These are phyloP conservation scores for Mesopsocus fuscifrons DNA, from an alignment of 2,888 invertebrate genomes.

Conservation along the genomic window DNA sequence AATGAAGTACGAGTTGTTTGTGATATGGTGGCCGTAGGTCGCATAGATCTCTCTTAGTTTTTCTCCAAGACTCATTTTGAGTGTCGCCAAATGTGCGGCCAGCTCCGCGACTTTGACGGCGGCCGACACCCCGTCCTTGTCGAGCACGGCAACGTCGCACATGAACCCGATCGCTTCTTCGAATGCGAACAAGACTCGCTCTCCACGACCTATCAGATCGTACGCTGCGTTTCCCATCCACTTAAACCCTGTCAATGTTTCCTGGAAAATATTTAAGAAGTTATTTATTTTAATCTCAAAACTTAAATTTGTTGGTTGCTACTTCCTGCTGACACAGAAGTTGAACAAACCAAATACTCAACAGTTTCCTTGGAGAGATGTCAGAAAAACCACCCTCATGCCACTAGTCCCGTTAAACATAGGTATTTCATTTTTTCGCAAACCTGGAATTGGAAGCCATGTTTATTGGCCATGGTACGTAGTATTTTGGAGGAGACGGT, in stretches of 20 bases:
- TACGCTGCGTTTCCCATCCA: slow-evolving; percentile 93
- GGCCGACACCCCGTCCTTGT: slow-evolving; percentile 93
- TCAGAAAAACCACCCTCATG: too few relatives aligned
- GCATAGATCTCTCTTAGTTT: slow-evolving; percentile 20
- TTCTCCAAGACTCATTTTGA: slow-evolving; percentile 23
- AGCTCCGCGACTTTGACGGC: slow-evolving; percentile 62
- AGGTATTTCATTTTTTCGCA: too few relatives aligned
- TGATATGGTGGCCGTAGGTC: slow-evolving; percentile 78
- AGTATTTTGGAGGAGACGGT: slow-evolving; percentile 95
- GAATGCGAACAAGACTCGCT: slow-evolving; percentile 76
- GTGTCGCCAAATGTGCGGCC: slow-evolving; percentile 46
- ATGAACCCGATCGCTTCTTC: slow-evolving; percentile 99
- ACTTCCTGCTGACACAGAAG: too few relatives aligned
- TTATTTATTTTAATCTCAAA: slow-evolving; percentile 8
- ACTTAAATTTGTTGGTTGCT: too few relatives aligned
- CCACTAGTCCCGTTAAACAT: too few relatives aligned
- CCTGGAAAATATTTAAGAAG: slow-evolving; percentile 25
- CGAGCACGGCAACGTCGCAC: slow-evolving; percentile 73
- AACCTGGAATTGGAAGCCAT: slow-evolving; percentile 53
- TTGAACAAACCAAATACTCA: too few relatives aligned
- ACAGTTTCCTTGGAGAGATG: too few relatives aligned
- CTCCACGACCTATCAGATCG: slow-evolving; percentile 48
- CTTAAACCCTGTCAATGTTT: slow-evolving; percentile 97
- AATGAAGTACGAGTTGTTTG: slow-evolving; percentile 74
- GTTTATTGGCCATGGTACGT: slow-evolving; percentile 52